Percentiles rank a stretch among this genome's conserved stretches.
phyloP scores from a whole-genome alignment of 2,113 vertebrate genomes.

The Poeciliopsis turrubarensis region DNA sequence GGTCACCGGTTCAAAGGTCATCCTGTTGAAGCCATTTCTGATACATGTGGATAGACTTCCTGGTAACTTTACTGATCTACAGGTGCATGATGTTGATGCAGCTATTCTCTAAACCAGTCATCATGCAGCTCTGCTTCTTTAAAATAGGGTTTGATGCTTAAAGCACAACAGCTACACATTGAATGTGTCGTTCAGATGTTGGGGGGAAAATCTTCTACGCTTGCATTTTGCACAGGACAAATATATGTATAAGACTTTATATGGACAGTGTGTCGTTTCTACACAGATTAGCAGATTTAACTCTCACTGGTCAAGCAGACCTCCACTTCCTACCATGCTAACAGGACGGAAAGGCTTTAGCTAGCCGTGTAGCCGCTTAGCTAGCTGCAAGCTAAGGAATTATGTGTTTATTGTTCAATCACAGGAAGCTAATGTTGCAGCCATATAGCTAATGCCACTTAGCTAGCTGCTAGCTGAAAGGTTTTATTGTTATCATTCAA shows the following conservation, averaged over 20 bases:
- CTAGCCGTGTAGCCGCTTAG: too few species aligned
- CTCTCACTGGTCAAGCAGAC: background rate
- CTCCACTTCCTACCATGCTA: background rate
- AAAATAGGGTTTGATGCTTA: background rate
- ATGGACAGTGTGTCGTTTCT: constrained; percentile 70
- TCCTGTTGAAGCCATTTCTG: background rate
- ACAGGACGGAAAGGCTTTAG: background rate
- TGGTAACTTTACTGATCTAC: background rate
- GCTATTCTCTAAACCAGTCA: background rate
- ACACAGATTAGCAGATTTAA: constrained; percentile 46
- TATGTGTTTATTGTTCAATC: too few species aligned
- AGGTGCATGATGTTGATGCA: background rate
- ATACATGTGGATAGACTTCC: background rate
- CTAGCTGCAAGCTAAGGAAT: too few species aligned
- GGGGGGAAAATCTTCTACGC: constrained; percentile 47
- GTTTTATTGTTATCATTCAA: too few species aligned
- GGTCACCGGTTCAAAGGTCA: background rate
- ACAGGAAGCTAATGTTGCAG: too few species aligned
- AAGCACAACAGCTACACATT: background rate
- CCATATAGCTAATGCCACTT: too few species aligned
- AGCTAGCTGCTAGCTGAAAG: too few species aligned
- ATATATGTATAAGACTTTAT: constrained; percentile 76
- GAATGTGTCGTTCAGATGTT: background rate
- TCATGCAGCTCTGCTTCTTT: constrained; percentile 11
- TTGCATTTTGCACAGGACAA: constrained; percentile 80